phyloP scores from a whole-genome alignment of 1,140 invertebrate genomes.

The Stegodyphus dumicola region DNA sequence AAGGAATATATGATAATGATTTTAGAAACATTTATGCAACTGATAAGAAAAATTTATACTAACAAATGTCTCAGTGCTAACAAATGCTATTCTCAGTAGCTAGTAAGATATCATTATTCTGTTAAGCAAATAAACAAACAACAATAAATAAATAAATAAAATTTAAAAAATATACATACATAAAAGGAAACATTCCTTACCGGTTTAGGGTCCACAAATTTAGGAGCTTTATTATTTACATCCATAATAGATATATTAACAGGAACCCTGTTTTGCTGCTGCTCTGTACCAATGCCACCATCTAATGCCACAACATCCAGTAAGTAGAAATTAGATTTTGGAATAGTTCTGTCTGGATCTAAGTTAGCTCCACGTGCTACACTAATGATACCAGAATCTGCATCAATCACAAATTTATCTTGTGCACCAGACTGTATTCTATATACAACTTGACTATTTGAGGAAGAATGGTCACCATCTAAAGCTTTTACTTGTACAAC shows the following conservation, averaged over 20 bases:
- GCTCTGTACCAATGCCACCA: slow-evolving; percentile 84
- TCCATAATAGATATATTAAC: slow-evolving; percentile 89
- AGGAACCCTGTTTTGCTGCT: slow-evolving; percentile 71
- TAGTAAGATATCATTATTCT: too few relatives aligned
- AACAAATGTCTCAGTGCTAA: too few relatives aligned
- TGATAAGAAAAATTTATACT: too few relatives aligned
- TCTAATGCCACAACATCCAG: slow-evolving; percentile 80
- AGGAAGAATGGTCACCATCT: slow-evolving; percentile 85
- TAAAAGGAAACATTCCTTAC: slow-evolving; percentile 9
- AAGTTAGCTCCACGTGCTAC: slow-evolving; percentile 86
- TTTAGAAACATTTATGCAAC: too few relatives aligned
- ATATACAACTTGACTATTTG: slow-evolving; percentile 89
- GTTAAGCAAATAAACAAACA: not conserved
- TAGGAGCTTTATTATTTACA: slow-evolving; percentile 90
- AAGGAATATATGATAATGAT: too few relatives aligned
- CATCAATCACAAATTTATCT: slow-evolving; percentile 92
- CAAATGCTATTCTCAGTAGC: too few relatives aligned
- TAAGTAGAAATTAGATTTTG: slow-evolving; percentile 73
- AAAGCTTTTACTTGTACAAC: slow-evolving; percentile 81
- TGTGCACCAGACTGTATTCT: slow-evolving; percentile 85
- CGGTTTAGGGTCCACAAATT: slow-evolving; percentile 70
- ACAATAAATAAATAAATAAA: not conserved
- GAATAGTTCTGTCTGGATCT: slow-evolving; percentile 87
- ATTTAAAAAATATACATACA: not conserved
- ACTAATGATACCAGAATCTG: slow-evolving; percentile 83